phyloP scores from a whole-genome alignment of 37 sponge, comb jelly and placozoan species.

The Theonella swinhoei region DNA sequence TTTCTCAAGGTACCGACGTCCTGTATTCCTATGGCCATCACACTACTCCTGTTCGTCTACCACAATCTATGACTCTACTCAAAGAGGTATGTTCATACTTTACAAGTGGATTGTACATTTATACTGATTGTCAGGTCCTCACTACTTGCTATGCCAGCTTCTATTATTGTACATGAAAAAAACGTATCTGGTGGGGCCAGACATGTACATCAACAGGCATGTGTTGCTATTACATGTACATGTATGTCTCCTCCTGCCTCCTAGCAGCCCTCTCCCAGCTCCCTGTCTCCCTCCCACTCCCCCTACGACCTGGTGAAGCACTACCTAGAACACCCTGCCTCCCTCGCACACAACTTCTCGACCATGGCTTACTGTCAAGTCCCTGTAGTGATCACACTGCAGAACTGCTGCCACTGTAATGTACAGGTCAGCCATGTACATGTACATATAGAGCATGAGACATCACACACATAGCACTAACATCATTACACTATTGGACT shows the following conservation, averaged over 20 bases:
- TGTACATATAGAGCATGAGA: too few species aligned
- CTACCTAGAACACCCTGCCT: slow-evolving; percentile 41
- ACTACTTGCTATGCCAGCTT: background rate
- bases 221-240: too few species aligned
- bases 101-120: background rate
- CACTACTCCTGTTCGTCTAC: slow-evolving; percentile 34
- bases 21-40: slow-evolving; percentile 60
- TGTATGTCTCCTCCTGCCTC: background rate
- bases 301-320: slow-evolving; percentile 61
- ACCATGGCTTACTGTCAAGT: slow-evolving; percentile 17
- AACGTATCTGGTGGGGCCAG: too few species aligned
- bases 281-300: slow-evolving; percentile 23
- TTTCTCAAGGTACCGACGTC: slow-evolving; percentile 24
- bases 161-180: too few species aligned
- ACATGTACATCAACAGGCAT: too few species aligned
- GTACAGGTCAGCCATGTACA: slow-evolving; percentile 40
- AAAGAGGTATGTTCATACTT: slow-evolving; percentile 21
- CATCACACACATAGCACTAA: background rate
- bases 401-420: slow-evolving; percentile 44
- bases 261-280: background rate
- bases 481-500: background rate
- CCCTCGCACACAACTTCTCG: slow-evolving; percentile 13
- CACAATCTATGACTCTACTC: slow-evolving; percentile 49
- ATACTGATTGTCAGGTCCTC: background rate
- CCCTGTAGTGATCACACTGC: slow-evolving; percentile 33